Evolutionary conservation across 1,140 invertebrate genomes (phyloP).

Genomic region (Anastrepha ludens): DNA sequence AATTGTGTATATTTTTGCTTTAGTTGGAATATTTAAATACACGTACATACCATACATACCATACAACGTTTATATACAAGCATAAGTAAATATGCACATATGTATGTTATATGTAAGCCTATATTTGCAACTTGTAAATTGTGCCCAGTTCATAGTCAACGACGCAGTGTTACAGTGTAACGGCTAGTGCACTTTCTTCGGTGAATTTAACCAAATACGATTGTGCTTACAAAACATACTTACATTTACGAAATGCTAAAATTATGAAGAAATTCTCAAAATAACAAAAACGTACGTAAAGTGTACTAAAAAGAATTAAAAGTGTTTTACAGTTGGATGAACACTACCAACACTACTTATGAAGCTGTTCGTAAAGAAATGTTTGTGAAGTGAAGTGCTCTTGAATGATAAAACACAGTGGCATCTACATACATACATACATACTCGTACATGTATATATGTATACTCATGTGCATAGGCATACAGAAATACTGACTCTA

Average conservation of each 20-base stretch:
- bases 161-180: background rate
- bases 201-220: too few species aligned
- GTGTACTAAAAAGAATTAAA: background rate
- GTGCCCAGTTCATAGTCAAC: background rate
- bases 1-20: conserved; percentile 39
- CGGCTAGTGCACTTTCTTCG: background rate
- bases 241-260: too few species aligned
- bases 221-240: too few species aligned
- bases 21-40: conserved; percentile 6
- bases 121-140: conserved; percentile 1
- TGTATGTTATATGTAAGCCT: background rate
- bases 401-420: background rate
- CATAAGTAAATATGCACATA: conserved; percentile 11
- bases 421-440: too few species aligned
- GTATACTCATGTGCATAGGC: background rate
- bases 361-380: background rate
- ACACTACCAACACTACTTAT: background rate
- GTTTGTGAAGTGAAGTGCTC: background rate
- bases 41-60: background rate
- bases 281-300: background rate
- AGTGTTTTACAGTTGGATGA: background rate
- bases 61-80: background rate
- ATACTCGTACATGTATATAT: background rate
- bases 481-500: background rate
- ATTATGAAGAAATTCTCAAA: background rate